Evolutionary conservation across 1,140 invertebrate genomes (phyloP), one percentile per base, ranked within the genome.

Genomic region (Acyrthosiphon pisum): DNA sequence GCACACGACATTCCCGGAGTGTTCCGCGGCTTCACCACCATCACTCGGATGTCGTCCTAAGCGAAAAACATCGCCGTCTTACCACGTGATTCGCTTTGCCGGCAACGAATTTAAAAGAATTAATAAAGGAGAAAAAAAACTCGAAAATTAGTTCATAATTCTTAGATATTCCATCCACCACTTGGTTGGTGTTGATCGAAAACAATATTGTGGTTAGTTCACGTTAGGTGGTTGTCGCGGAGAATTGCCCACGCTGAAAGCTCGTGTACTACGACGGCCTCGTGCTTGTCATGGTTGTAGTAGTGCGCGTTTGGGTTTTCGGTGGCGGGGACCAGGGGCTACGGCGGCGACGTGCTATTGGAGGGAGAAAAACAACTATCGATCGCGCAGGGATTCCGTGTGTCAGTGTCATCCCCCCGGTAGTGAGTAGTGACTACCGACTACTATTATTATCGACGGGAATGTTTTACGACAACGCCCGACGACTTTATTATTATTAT

Each of bases 321-420:
- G 76, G 48, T 30, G 81, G 22, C 35, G 14, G 60, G 60, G 30
- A 76, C 44, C 26, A 30, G 90, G 6, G 50, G 90, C 18, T n/a
- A 68, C 56, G 90, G n/a, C 1, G 90, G 20, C 53, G 22, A 35
- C 22, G 81, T 30, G 8, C 6, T 26, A 53, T 76, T 48, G 81
- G 48, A 89, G 88, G 88, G 91, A 86, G 76, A 50, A 93, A 86
- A 93, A 86, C 86, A 93, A 86, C 50, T 93, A 93, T 93, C 91
- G 91, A 93, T 93, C 91, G 91, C 48, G 48, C 91, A 37, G 91
- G n/a, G 23, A 84, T 84, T 93, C n/a, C 91, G 48, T 86, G 81
- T 84, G 91, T 50, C 81, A 84, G 91, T 93, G 91, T 93, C 91
- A 93, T 93, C 91, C 37, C n/a, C 46, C 35, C 89, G 56, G 37